Base-by-base conservation (phyloP, 2,113 vertebrate genomes). In the Periophthalmus modestus region DNA sequence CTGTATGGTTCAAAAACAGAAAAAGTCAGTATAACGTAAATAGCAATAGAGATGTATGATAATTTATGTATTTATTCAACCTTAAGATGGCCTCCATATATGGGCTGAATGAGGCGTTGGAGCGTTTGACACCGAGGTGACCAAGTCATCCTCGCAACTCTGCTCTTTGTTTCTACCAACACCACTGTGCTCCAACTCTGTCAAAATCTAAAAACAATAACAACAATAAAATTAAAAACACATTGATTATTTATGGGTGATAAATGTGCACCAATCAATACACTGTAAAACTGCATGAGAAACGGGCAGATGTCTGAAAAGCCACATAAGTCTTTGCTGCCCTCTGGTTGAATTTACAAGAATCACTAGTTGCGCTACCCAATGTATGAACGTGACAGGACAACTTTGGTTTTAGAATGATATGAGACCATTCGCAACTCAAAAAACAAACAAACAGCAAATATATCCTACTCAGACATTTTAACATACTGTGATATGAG, bases 21-120 rank as follows among this genome's bases (percentile, higher is more conserved):
- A 2, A 0, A 9, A 21, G 23, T 61, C 1, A 70, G 14, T n/a
- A 36, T 10, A 7, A 66, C 43, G 18, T 46, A 18, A 34, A 34
- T 15, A 9, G 6, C 18, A 9, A 18, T 5, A n/a, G 7, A 39
- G 5, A 43, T 39, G 62, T n/a, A 6, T 19, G 34, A n/a, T 21
- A 43, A 10, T 9, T 7, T 33, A 62, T 34, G 14, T 34, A 15
- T 18, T 5, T 39, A 28, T 39, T n/a, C 39, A 92, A 98, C 97
- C 96, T 99, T 59, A 99, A 95, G 73, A 99, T 98, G 50, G 98
- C 97, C 82, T 99, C 97, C 97, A 99, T 99, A 61, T 99, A 99
- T 0, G 97, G 98, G 12, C 97, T n/a, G 96, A 80, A 99, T 99
- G 82, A 99, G 97, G 10, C 97, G 95, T n/a, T 0, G 98, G 98